Conservation (phyloP, 2,113 vertebrate genomes). For the Brachyhypopomus gauderio region DNA sequence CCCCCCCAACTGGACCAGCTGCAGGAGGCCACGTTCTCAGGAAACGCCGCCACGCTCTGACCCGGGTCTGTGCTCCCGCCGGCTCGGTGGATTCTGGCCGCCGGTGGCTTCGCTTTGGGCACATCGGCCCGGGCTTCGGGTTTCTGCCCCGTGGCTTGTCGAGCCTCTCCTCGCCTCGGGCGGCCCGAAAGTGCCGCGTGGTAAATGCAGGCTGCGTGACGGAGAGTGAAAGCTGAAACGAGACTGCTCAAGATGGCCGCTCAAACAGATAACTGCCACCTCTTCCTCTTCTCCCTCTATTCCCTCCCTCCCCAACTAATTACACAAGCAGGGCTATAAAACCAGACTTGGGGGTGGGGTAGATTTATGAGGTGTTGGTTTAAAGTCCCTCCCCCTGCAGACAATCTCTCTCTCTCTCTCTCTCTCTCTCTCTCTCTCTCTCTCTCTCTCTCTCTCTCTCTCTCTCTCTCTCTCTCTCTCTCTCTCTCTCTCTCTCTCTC, state of each 20-base stretch:
- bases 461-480: not conserved
- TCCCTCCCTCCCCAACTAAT: constrained; percentile 5
- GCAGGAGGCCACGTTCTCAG: not conserved
- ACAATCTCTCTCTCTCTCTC: not conserved
- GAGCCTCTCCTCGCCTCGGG: not conserved
- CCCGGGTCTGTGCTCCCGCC: not conserved
- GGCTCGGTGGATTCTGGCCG: not conserved
- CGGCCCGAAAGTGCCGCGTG: not conserved
- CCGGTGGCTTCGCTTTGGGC: constrained; percentile 1
- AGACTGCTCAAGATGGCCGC: not conserved
- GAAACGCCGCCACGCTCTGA: constrained; percentile 3
- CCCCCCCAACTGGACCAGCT: not conserved
- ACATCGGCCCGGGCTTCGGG: not conserved
- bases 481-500: not conserved
- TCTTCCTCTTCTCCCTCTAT: constrained; percentile 15
- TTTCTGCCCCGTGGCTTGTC: not conserved
- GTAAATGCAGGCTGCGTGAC: not conserved
- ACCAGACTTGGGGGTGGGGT: not conserved
- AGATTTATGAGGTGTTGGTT: constrained; percentile 55
- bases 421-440: not conserved
- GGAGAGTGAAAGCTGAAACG: not conserved
- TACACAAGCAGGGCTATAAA: constrained; percentile 28
- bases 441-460: not conserved
- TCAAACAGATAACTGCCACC: not conserved
- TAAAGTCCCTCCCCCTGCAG: constrained; percentile 28